These are phyloP conservation scores for Lynx canadensis DNA, from an alignment of 2,113 vertebrate species.

Conservation along the genomic window DNA sequence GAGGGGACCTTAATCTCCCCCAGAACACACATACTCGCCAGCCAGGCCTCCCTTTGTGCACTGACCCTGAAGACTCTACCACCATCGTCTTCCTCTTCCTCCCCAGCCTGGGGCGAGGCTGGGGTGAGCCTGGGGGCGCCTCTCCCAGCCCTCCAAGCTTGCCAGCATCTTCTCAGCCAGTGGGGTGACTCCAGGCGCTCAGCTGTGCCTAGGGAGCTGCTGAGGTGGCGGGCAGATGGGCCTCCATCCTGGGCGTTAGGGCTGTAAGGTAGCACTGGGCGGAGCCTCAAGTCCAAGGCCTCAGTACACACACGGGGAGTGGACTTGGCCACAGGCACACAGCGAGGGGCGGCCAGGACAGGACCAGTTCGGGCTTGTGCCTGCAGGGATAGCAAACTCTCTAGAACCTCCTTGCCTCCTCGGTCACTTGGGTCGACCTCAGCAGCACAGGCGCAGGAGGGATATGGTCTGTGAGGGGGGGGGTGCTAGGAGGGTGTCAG, in stretches of 20 bases:
- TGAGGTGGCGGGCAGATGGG: too few species aligned
- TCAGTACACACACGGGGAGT: not conserved
- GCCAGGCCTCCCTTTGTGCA: not conserved
- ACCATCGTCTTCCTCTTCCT: not conserved
- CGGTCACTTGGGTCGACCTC: not conserved
- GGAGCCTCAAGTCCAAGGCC: not conserved
- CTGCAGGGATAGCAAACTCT: not conserved
- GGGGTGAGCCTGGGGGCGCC: too few species aligned
- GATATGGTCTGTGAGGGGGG: too few species aligned
- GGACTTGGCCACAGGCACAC: not conserved
- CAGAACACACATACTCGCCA: not conserved
- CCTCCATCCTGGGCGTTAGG: not conserved
- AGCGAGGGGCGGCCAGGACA: not conserved
- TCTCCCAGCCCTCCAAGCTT: not conserved
- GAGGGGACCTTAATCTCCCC: not conserved
- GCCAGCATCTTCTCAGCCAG: not conserved
- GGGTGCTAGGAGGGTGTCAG: not conserved
- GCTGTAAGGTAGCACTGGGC: not conserved
- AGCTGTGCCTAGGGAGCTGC: not conserved
- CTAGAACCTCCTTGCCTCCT: not conserved
- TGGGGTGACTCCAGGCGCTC: not conserved
- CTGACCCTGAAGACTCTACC: not conserved
- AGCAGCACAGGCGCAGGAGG: not conserved
- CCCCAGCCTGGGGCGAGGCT: not conserved
- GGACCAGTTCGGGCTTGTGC: not conserved